Percentiles rank a stretch among this genome's conserved stretches.
Conservation (phyloP, 2,797 vertebrate species). For the Enteromius treurensis region DNA sequence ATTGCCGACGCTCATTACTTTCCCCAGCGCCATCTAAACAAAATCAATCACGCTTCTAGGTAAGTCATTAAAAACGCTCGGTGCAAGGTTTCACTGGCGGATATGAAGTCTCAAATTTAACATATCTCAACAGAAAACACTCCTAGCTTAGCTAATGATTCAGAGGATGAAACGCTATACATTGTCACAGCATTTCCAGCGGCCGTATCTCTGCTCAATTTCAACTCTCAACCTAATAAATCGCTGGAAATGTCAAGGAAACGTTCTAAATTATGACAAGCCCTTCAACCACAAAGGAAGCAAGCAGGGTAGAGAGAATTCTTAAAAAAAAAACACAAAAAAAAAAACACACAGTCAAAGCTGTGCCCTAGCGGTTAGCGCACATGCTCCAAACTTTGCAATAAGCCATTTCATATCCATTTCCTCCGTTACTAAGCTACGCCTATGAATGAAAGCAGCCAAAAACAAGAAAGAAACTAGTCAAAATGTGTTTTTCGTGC, state of each 20-base stretch:
- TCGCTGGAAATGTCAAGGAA: background rate
- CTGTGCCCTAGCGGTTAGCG: background rate
- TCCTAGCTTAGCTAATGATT: background rate
- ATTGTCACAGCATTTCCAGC: constrained; percentile 8
- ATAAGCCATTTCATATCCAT: background rate
- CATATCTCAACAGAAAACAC: constrained; percentile 33
- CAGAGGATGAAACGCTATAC: constrained; percentile 4
- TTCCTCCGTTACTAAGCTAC: background rate
- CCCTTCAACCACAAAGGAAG: constrained; percentile 14
- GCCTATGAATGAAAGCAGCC: background rate
- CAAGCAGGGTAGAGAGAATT: background rate
- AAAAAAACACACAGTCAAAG: background rate
- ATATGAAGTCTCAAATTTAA: constrained; percentile 22
- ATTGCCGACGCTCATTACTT: constrained; percentile 3
- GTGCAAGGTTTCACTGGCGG: background rate
- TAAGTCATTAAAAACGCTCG: background rate
- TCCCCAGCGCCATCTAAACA: constrained; percentile 33
- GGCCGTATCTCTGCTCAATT: constrained; percentile 24
- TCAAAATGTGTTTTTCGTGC: background rate
- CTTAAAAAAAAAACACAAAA: too few species aligned
- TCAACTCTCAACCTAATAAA: constrained; percentile 19
- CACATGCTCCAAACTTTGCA: constrained; percentile 67
- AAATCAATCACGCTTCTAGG: constrained; percentile 18
- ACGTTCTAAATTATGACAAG: constrained; percentile 7
- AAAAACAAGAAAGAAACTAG: background rate